Conservation (phyloP, 2,797 vertebrate genomes). For the Clarias fuscus region DNA sequence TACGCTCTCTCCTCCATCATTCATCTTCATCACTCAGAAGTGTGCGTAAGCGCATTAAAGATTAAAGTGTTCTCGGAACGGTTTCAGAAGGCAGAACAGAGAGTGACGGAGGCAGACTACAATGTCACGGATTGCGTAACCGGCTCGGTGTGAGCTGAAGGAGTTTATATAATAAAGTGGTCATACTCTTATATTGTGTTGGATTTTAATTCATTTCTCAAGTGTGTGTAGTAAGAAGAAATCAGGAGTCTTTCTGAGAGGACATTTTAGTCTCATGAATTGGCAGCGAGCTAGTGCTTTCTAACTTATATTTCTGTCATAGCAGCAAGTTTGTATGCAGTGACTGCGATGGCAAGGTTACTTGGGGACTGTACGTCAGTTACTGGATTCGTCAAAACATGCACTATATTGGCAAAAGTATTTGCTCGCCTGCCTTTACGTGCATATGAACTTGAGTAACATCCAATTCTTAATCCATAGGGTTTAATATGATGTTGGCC, state of each 20-base stretch:
- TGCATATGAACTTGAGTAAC: no score
- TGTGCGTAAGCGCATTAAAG: constrained; percentile 25
- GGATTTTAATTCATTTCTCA: constrained; percentile 16
- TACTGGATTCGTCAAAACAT: not conserved
- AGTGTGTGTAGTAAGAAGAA: constrained; percentile 18
- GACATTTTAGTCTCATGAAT: constrained; percentile 17
- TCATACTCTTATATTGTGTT: not conserved
- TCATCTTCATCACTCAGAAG: constrained; percentile 23
- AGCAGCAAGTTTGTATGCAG: no score
- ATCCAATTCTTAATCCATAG: no score
- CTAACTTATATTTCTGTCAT: not conserved
- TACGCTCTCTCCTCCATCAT: constrained; percentile 53
- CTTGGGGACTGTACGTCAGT: not conserved
- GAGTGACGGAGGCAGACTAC: constrained; percentile 47
- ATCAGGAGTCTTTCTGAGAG: constrained; percentile 19
- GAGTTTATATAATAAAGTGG: constrained; percentile 43
- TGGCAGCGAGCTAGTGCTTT: not conserved
- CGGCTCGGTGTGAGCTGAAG: constrained; percentile 32
- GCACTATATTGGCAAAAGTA: no score
- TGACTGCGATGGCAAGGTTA: not conserved
- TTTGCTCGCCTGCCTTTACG: no score
- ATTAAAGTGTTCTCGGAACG: constrained; percentile 33
- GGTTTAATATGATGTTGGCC: no score
- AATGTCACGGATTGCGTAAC: constrained; percentile 55
- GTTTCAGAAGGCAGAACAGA: constrained; percentile 22